Evolutionary conservation across 2,113 vertebrate genomes (phyloP), one percentile per base, ranked within the genome.

Genomic region (Oxyruncus cristatus): DNA sequence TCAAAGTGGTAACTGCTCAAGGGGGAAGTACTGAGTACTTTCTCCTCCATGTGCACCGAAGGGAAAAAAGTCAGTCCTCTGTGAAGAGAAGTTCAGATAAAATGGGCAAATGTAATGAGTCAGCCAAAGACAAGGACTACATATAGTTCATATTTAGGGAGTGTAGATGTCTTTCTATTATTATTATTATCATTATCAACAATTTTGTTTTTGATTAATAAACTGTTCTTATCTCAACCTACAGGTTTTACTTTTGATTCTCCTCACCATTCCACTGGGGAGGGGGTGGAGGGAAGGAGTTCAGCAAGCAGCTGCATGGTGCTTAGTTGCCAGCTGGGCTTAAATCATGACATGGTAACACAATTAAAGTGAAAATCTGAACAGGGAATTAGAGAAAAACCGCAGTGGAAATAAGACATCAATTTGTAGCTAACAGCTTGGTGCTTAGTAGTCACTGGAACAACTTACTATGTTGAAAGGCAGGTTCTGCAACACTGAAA

Each of bases 21-120:
- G 8, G 1, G 3, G 42, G 35, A 58, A 47, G 47, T 11, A 33
- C 21, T 1, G 0, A 8, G 21, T 75, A 15, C 3, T 63, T 68
- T 63, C 37, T 52, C 27, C 14, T 80, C 7, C 5, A 8, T 17
- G 46, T 28, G 5, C 5, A 8, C 33, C 28, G 55, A 14, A 80
- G 14, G 11, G 14, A 33, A 37, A 78, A 53, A 35, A 4, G 4
- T 68, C 52, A 28, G 37, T 35, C 23, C 24, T n/a, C 27, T 41
- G 27, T 33, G 39, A 88, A 62, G 55, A 73, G 8, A 71, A 73
- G 28, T 55, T 32, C 2, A 1, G 66, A 47, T 33, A 76, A 67
- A 59, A 4, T 2, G 18, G 56, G 35, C 2, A 41, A 58, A 71
- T 3, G 2, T 5, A 42, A 5, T 67, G 58, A 68, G 18, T 6